Evolutionary conservation across 1,140 invertebrate genomes (phyloP), one percentile per base, ranked within the genome.

Genomic region (Drosophila leontia): DNA sequence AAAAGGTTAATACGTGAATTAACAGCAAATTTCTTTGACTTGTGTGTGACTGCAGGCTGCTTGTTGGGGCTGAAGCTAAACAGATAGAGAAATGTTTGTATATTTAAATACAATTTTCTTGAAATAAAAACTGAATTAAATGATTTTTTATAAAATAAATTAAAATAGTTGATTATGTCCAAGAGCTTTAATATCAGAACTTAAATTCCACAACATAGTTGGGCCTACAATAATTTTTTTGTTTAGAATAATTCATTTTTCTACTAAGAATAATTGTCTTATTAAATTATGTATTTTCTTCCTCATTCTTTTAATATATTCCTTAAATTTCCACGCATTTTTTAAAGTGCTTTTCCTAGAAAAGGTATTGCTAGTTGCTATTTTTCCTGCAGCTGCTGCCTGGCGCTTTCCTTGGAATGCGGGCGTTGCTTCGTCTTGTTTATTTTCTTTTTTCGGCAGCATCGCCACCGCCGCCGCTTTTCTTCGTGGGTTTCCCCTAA

Each of bases 1-100:
- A 91, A 91, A 80, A 91, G 88, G 88, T 91, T 91, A 91, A 91
- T 91, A 91, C 88, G 83, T 91, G 87, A 91, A 91, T 91, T 91
- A 91, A 91, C 87, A 91, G 87, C 87, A 91, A 87, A 91, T 91
- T 91, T 91, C 87, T 87, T 87, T 87, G 83, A 87, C 83, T 87
- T 87, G 83, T 87, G 78, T 86, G 84, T 78, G 83, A 78, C 71
- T 88, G 84, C 80, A 71, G 75, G 74, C 61, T 56, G 62, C 51
- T 45, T 59, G 57, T 78, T 69, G 56, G 19, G 59, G 44, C 61
- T 64, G 58, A 9, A 60, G 26, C 8, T 44, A 44, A 53, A 59
- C 69, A 39, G 53, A 0, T n/a, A 13, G 12, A 26, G 26, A 44
- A 44, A 17, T 2, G 0, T 8, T 9, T 1, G 7, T 13, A 3